phyloP scores from a whole-genome alignment of 2,113 vertebrate species.

The Neogale vison region DNA sequence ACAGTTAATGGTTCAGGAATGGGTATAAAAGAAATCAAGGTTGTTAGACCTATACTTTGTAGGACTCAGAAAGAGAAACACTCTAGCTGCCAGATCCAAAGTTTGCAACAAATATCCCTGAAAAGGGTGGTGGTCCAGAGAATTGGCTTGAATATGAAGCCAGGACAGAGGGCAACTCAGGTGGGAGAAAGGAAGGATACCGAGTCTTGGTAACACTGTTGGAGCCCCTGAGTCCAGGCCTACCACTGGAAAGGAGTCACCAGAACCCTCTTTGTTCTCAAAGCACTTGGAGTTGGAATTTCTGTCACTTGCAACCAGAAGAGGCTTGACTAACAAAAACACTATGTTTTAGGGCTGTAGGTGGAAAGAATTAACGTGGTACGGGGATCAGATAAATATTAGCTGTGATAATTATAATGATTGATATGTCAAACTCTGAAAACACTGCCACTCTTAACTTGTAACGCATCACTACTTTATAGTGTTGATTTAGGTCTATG shows the following conservation, averaged over 20 bases:
- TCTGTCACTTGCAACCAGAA: neutral
- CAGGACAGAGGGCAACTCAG: neutral
- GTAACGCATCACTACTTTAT: neutral
- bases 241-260: neutral
- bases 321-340: neutral
- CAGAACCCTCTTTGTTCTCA: neutral
- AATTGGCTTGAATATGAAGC: neutral
- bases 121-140: neutral
- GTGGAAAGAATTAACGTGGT: neutral
- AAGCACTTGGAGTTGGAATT: neutral
- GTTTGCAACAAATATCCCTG: neutral
- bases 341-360: neutral
- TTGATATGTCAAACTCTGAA: neutral
- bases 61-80: neutral
- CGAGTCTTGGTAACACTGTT: neutral
- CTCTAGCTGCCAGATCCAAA: neutral
- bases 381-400: neutral
- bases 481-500: neutral
- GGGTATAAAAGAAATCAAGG: neutral
- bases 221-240: neutral
- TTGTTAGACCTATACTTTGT: neutral
- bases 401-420: neutral
- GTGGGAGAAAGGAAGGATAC: neutral
- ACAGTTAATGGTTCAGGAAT: neutral
- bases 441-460: neutral